A percentile compares a stretch with the other conserved stretches of the same genome.
These are phyloP conservation scores for Gryllus longicercus DNA, from an alignment of 2,888 invertebrate genomes.

Conservation along the genomic window DNA sequence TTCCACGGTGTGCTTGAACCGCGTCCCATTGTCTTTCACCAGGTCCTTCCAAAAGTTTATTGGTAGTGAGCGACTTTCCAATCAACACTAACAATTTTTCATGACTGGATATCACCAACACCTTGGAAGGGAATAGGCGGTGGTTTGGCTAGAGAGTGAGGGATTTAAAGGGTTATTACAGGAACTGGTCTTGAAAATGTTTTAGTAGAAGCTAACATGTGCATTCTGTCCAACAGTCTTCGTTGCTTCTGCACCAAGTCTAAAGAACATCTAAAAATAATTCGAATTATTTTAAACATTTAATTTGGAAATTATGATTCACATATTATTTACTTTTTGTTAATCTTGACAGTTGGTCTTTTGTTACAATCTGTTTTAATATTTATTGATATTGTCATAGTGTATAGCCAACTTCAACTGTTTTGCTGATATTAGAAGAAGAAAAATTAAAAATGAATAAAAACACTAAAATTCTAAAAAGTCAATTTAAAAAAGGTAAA, in stretches of 20 bases:
- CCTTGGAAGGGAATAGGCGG: slow-evolving; percentile 17
- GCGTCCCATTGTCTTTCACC: slow-evolving; percentile 20
- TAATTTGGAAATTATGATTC: neutral
- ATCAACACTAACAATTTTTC: neutral
- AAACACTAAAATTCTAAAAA: neutral
- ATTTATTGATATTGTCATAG: neutral
- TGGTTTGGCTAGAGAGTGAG: slow-evolving; percentile 2
- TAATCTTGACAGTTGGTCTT: neutral
- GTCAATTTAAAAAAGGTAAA: slow-evolving; percentile 18
- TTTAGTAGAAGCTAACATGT: neutral
- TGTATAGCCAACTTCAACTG: neutral
- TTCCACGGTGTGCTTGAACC: slow-evolving; percentile 2
- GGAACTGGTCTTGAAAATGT: neutral
- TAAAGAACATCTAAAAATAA: neutral
- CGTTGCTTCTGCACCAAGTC: neutral
- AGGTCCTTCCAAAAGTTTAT: neutral
- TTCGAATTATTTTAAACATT: neutral
- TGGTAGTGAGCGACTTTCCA: neutral
- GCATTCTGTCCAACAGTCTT: slow-evolving; percentile 1
- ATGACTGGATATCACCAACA: neutral
- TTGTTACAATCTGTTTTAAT: neutral
- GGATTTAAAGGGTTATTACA: neutral
- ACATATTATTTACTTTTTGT: neutral
- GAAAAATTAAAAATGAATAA: neutral
- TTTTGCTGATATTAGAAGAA: neutral